phyloP scores from a whole-genome alignment of 2,888 invertebrate genomes.

The Platycheirus albimanus region DNA sequence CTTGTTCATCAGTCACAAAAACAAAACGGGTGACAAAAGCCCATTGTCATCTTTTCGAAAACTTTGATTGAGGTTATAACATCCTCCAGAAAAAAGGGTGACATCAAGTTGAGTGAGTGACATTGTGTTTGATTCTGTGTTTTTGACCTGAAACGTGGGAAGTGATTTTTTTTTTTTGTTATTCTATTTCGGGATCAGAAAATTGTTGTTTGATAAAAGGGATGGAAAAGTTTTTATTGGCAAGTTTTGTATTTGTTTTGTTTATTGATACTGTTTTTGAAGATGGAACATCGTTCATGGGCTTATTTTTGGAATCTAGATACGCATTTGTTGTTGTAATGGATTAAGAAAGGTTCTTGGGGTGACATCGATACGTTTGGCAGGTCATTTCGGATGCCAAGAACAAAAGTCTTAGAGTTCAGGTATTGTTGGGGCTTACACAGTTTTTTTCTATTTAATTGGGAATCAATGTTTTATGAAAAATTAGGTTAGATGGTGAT shows the following conservation, averaged over 20 bases:
- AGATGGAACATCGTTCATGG: neutral
- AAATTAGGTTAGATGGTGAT: too few relatives aligned
- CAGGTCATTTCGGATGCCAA: neutral
- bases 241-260: neutral
- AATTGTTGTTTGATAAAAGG: neutral
- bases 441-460: too few relatives aligned
- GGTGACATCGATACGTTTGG: neutral
- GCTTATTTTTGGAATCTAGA: neutral
- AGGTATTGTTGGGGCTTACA: neutral
- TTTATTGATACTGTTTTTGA: neutral
- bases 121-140: conserved; percentile 18
- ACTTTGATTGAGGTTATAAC: neutral
- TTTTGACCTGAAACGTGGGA: conserved; percentile 20
- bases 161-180: neutral
- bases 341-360: neutral
- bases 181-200: conserved; percentile 6
- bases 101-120: too few relatives aligned
- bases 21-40: neutral
- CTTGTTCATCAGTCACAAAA: conserved; percentile 4
- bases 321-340: neutral
- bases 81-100: neutral
- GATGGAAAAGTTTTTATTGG: neutral
- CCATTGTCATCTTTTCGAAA: neutral
- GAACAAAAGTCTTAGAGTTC: neutral
- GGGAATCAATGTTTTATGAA: neutral